These are phyloP conservation scores for Setophaga kirtlandii DNA, from an alignment of 2,113 vertebrate genomes.

Conservation along the genomic window DNA sequence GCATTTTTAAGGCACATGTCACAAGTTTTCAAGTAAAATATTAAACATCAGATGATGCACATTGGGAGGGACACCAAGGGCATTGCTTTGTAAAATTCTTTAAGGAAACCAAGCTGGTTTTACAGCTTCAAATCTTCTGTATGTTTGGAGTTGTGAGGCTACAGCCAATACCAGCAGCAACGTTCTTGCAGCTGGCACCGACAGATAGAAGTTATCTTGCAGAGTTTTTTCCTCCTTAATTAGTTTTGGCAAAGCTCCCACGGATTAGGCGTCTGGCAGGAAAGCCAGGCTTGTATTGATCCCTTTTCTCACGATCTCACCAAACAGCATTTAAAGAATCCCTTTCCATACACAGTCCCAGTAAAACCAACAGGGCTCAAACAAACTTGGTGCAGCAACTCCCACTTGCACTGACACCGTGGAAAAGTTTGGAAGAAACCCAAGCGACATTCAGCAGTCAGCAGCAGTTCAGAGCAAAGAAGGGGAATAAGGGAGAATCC, in stretches of 20 bases:
- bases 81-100: not conserved
- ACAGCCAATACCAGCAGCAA: not conserved
- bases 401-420: not conserved
- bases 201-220: not conserved
- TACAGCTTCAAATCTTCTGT: not conserved
- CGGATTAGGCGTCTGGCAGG: not conserved
- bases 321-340: not conserved
- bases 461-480: not conserved
- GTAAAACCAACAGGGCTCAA: accelerated
- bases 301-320: not conserved
- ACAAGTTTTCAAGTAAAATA: not conserved
- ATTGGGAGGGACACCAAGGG: not conserved
- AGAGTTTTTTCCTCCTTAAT: not conserved
- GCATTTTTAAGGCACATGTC: not conserved
- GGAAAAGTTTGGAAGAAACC: not conserved
- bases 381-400: not conserved
- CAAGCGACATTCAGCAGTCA: accelerated
- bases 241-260: not conserved
- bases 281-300: not conserved
- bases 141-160: not conserved
- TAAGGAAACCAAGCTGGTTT: not conserved
- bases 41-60: not conserved
- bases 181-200: not conserved
- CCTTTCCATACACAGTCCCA: not conserved
- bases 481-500: not conserved